A percentile compares a stretch with the other conserved stretches of the same genome.
Conservation (phyloP, 2,888 invertebrate genomes). For the Ophion costatus region DNA sequence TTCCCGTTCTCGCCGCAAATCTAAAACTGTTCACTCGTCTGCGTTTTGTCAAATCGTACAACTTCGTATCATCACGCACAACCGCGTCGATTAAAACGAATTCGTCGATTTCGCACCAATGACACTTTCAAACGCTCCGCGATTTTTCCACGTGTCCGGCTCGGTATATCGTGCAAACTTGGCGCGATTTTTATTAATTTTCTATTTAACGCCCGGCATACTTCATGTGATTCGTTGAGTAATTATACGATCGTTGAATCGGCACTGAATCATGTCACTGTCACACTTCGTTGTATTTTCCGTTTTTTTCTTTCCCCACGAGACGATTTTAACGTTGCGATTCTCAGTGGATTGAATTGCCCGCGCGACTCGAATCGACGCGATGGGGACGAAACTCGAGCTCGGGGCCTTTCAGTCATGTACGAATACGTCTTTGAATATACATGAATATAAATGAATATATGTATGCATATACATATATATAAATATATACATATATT, state of each 20-base stretch:
- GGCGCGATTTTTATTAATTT: not conserved
- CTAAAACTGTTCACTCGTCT: not conserved
- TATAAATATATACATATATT: not conserved
- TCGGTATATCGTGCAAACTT: not conserved
- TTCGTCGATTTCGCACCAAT: conserved; percentile 1
- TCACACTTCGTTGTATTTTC: conserved; percentile 5
- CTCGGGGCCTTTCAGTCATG: not conserved
- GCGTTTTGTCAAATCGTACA: conserved; percentile 20
- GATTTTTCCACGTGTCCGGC: not conserved
- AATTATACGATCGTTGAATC: conserved; percentile 5
- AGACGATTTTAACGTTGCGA: not conserved
- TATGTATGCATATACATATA: not conserved
- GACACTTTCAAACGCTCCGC: conserved; percentile 9
- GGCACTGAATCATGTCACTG: conserved; percentile 42
- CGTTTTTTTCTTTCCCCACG: not conserved
- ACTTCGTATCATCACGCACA: conserved; percentile 56
- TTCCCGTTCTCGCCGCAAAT: conserved; percentile 35
- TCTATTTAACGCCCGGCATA: not conserved
- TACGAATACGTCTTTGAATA: not conserved
- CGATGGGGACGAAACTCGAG: not conserved
- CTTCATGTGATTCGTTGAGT: not conserved
- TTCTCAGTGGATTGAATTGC: not conserved
- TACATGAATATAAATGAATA: conserved; percentile 3
- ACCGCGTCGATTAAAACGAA: conserved; percentile 6
- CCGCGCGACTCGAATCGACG: conserved; percentile 12